phyloP scores from a whole-genome alignment of 2,888 invertebrate species.

The Scaptomyza flava region DNA sequence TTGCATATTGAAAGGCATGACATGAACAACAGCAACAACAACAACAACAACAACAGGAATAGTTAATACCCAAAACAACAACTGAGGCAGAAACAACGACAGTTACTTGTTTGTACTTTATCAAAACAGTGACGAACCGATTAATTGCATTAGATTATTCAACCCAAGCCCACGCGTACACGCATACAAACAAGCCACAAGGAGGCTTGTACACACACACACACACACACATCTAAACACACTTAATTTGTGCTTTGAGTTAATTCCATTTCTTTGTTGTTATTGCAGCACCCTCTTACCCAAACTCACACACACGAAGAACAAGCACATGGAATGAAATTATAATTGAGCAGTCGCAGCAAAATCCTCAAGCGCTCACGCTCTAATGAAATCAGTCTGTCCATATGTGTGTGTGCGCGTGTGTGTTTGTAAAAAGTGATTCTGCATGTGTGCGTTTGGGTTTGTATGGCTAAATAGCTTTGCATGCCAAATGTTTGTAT shows the following conservation, averaged over 20 bases:
- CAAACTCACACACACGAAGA: constrained; percentile 55
- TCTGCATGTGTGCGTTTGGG: constrained; percentile 25
- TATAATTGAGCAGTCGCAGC: constrained; percentile 71
- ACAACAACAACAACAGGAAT: constrained; percentile 5
- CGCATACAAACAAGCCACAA: background rate
- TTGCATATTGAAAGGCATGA: constrained; percentile 67
- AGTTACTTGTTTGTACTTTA: constrained; percentile 65
- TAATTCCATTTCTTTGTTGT: constrained; percentile 77
- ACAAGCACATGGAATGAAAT: constrained; percentile 60
- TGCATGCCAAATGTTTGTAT: constrained; percentile 76
- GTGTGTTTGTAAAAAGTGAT: constrained; percentile 21
- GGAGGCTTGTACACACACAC: background rate
- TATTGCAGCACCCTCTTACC: constrained; percentile 43
- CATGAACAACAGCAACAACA: constrained; percentile 20
- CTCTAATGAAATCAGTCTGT: constrained; percentile 59
- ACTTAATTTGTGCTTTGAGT: constrained; percentile 69
- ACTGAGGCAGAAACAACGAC: constrained; percentile 36
- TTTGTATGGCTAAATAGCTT: constrained; percentile 65
- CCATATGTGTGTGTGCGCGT: constrained; percentile 5
- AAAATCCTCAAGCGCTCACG: constrained; percentile 66
- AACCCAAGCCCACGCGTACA: constrained; percentile 40
- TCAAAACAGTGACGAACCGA: constrained; percentile 77
- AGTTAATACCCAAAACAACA: constrained; percentile 8
- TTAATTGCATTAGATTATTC: constrained; percentile 80
- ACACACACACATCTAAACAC: constrained; percentile 12